Evolutionary conservation across 2,888 invertebrate genomes (phyloP), one percentile per base, ranked within the genome.

Genomic region (Ophion ventricosus): DNA sequence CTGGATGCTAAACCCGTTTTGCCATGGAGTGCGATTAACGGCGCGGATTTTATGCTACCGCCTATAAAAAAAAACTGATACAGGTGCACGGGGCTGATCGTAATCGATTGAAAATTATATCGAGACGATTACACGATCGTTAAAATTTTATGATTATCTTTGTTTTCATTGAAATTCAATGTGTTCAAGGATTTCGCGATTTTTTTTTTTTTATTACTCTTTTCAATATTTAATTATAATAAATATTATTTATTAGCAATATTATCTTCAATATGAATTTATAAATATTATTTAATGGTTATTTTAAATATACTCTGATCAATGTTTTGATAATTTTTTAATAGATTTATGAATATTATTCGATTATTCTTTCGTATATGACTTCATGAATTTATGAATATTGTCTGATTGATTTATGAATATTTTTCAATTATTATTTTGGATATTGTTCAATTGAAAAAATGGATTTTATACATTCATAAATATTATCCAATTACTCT

Each of bases 1-100:
- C 69, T 20, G 54, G 69, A 54, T 69, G 54, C 69, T 23, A 5
- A 59, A 59, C 67, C 57, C 26, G 76, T 67, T 67, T 77, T 43
- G n/a, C 35, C 25, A 20, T 29, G 26, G 56, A 66, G 49, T 56
- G 54, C 49, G 54, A 59, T 59, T 59, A 23, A 35, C 59, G 3
- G 2, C 29, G 57, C 23, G 10, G 7, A 40, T 20, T 77, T 59
- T 43, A 59, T 77, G 20, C 57, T 43, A 1, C 29, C 4, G 49
- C 11, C 11, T 49, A 14, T 49, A 49, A 49, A 17, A 67, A 49
- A 49, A 17, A 67, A 67, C 25, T 25, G 49, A 25, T 67, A 26
- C 67, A 49, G 25, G 67, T 67, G 43, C 67, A 49, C 35, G 1
- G 35, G 20, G 14, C 49, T 14, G 49, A 49, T 49, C 49, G 1